These are phyloP conservation scores for Micropoecilia bifurca DNA, from an alignment of 2,797 vertebrate genomes.

Conservation along the genomic window DNA sequence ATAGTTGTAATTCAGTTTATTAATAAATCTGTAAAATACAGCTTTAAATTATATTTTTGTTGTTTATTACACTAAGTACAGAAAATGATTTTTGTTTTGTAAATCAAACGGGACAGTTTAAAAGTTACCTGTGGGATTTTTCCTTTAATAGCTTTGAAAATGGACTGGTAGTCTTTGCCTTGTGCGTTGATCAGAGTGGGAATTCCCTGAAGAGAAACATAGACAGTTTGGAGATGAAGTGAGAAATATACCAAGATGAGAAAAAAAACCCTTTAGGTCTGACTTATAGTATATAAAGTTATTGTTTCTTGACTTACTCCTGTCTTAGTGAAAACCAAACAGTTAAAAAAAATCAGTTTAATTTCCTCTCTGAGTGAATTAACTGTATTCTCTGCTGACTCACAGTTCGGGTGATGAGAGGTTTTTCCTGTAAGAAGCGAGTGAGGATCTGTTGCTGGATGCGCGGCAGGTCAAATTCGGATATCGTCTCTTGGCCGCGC, in stretches of 20 bases:
- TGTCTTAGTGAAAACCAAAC: neutral
- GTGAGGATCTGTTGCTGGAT: slow-evolving; percentile 87
- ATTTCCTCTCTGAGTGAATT: neutral
- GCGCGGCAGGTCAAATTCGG: slow-evolving; percentile 85
- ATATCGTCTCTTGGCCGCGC: slow-evolving; percentile 79
- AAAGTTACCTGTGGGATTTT: slow-evolving; percentile 83
- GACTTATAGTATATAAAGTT: neutral
- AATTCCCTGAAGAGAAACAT: slow-evolving; percentile 80
- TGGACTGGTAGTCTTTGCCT: slow-evolving; percentile 85
- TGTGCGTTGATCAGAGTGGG: slow-evolving; percentile 86
- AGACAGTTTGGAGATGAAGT: neutral
- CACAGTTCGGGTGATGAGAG: slow-evolving; percentile 81
- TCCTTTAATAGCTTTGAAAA: slow-evolving; percentile 81
- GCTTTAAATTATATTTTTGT: neutral
- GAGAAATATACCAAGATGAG: neutral
- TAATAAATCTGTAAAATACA: neutral
- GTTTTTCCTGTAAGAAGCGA: slow-evolving; percentile 89
- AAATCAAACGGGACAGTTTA: neutral
- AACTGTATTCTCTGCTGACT: slow-evolving; percentile 20
- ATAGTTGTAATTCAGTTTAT: neutral
- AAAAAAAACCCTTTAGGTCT: neutral
- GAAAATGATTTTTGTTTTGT: neutral
- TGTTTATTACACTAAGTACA: neutral
- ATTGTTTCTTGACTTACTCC: neutral
- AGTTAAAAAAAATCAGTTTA: neutral